Base-by-base conservation (phyloP, 2,113 vertebrate genomes). In the Centropus unirufus region DNA sequence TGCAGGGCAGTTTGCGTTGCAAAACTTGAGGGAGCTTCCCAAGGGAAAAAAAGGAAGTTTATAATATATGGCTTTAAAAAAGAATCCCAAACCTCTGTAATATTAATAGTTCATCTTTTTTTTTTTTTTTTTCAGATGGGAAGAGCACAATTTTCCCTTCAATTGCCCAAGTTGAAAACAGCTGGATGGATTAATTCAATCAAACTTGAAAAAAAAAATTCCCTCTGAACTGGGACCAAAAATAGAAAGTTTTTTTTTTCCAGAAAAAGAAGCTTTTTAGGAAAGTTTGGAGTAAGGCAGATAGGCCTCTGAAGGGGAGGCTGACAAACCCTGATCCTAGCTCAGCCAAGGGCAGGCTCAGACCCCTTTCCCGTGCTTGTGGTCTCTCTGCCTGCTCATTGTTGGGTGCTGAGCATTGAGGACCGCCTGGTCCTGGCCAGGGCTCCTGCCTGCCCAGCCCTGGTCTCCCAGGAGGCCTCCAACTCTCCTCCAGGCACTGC, bases 11-110 rank as follows among this genome's bases (percentile, higher is more conserved):
- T 64, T 81, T 72, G 67, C 57, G 61, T 30, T 68, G 67, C 69
- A 84, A 87, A 91, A 68, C 78, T 55, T 82, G 20, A 15, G 82
- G 40, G 52, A 64, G 84, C 40, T 82, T 87, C 89, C 89, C 92
- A 59, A 83, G 96, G 80, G 91, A 89, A 92, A 87, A 89, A 62
- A 58, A 77, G 81, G 77, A 91, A 75, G 83, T 92, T 95, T 84
- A 89, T 29, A 63, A 29, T 51, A 47, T 74, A 29, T 34, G 15
- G 34, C 32, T 34, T 12, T 0, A 10, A 34, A 82, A 75, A 81
- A 77, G 52, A 58, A 57, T 24, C 58, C 19, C n/a, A 85, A 42
- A 72, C 26, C 17, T 42, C 51, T 84, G 14, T 67, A 81, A 90
- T 32, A 9, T 74, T 89, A 76, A 92, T 8, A 9, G 64, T 19